Evolutionary conservation across 2,113 vertebrate genomes (phyloP).

Genomic region (Carassius gibelio): DNA sequence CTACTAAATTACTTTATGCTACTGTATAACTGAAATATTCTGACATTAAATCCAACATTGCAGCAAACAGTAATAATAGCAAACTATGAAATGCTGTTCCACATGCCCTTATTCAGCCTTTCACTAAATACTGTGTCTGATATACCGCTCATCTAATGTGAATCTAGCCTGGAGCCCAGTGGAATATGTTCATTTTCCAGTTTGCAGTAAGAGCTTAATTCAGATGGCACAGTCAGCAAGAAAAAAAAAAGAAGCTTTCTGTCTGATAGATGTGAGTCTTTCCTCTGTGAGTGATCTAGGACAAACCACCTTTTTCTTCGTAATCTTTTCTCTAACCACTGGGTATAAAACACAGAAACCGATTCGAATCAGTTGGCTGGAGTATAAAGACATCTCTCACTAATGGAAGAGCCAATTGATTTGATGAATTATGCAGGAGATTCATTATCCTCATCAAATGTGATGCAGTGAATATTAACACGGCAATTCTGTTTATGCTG

Average conservation of each 20-base stretch:
- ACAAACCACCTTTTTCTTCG: constrained; percentile 23
- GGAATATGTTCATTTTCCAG: constrained; percentile 50
- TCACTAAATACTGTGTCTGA: constrained; percentile 14
- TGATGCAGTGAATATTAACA: constrained; percentile 38
- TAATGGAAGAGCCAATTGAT: constrained; percentile 24
- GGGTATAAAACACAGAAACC: constrained; percentile 21
- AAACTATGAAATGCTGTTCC: constrained; percentile 15
- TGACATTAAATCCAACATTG: constrained; percentile 25
- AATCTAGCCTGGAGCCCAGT: constrained; percentile 44
- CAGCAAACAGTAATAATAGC: background rate
- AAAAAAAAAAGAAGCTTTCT: background rate
- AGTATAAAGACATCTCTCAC: constrained; percentile 8
- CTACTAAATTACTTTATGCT: background rate
- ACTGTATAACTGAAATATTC: constrained; percentile 7
- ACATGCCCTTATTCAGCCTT: constrained; percentile 30
- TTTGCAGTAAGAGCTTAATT: constrained; percentile 50
- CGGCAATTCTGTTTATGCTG: constrained; percentile 43
- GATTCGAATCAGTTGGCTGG: constrained; percentile 24
- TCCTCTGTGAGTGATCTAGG: constrained; percentile 33
- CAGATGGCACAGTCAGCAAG: constrained; percentile 48
- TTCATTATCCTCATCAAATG: constrained; percentile 43
- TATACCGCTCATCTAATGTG: constrained; percentile 33
- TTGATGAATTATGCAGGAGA: constrained; percentile 44
- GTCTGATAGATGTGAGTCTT: constrained; percentile 47
- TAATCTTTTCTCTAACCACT: constrained; percentile 35